These are phyloP conservation scores for Macrophya annulata DNA, from an alignment of 2,888 invertebrate genomes.

Conservation along the genomic window DNA sequence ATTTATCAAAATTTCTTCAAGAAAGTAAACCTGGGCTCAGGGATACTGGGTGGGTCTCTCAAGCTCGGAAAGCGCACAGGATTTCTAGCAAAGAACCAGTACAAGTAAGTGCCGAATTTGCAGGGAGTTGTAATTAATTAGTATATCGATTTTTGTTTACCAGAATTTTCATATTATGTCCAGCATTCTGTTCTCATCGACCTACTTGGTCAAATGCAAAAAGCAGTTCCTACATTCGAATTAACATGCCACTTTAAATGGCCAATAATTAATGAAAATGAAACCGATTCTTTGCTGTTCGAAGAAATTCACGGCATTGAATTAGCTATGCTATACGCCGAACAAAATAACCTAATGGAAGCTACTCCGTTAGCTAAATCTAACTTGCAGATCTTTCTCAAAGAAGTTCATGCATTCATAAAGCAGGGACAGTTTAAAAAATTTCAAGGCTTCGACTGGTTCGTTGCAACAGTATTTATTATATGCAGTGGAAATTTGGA, in stretches of 20 bases:
- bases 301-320: conserved; percentile 74
- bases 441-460: conserved; percentile 76
- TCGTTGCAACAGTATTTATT: conserved; percentile 74
- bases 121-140: neutral
- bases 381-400: conserved; percentile 72
- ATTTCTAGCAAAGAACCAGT: conserved; percentile 65
- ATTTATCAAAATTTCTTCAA: conserved; percentile 68
- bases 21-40: conserved; percentile 71
- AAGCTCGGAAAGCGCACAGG: conserved; percentile 71
- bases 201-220: conserved; percentile 75
- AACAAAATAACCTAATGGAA: conserved; percentile 67
- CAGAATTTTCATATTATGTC: conserved; percentile 50
- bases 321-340: conserved; percentile 71
- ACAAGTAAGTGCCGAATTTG: conserved; percentile 24
- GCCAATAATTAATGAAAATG: conserved; percentile 60
- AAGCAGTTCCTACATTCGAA: conserved; percentile 75
- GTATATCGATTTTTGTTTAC: neutral
- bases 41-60: conserved; percentile 73
- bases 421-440: conserved; percentile 68
- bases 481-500: conserved; percentile 73
- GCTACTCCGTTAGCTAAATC: conserved; percentile 63
- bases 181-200: conserved; percentile 71
- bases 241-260: conserved; percentile 74
- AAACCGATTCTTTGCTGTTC: conserved; percentile 64
- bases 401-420: conserved; percentile 71